Percentiles rank a stretch among this genome's conserved stretches.
phyloP scores from a whole-genome alignment of 2,797 vertebrate species.

The Diceros bicornis region DNA sequence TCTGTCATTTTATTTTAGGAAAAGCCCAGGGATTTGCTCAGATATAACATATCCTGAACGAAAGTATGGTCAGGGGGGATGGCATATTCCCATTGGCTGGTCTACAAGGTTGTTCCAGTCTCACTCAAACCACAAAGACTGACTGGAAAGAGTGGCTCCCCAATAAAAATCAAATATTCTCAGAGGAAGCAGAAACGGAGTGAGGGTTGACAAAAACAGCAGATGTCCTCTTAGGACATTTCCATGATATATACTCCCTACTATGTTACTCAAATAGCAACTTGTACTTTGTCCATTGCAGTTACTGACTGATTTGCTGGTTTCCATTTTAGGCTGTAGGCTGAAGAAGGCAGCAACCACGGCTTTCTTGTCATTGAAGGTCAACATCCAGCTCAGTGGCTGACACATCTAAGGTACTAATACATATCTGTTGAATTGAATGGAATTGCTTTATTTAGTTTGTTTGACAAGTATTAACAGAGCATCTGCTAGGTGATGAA shows the following conservation, averaged over 20 bases:
- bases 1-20: background rate
- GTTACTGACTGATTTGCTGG: background rate
- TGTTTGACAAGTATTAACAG: background rate
- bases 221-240: background rate
- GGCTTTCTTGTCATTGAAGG: fast-evolving
- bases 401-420: background rate
- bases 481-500: no score
- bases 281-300: background rate
- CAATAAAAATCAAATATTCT: background rate
- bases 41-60: background rate
- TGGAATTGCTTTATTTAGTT: background rate
- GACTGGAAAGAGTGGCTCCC: background rate
- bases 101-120: background rate
- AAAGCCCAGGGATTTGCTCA: background rate
- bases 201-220: background rate
- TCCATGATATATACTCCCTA: background rate
- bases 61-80: background rate
- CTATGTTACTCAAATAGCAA: background rate
- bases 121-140: background rate
- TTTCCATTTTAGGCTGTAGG: background rate
- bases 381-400: background rate
- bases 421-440: background rate
- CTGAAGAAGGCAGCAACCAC: background rate
- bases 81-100: background rate
- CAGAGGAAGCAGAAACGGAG: background rate